These are phyloP conservation scores for Trichacis sp. DNA, from an alignment of 2,888 invertebrate species.

Conservation along the genomic window DNA sequence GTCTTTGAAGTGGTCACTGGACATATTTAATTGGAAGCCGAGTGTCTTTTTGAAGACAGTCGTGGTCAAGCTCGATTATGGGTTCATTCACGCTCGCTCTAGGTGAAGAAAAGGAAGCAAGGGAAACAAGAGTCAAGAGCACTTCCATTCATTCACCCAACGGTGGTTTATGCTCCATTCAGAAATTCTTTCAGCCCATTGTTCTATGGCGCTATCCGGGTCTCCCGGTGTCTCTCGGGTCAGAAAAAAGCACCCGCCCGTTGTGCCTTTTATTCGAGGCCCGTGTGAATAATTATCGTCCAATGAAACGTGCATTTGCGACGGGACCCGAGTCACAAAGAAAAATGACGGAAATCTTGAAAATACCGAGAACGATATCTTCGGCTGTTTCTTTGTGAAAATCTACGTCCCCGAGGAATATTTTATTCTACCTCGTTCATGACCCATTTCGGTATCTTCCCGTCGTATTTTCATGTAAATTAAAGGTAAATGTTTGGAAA, in stretches of 20 bases:
- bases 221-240: constrained; percentile 22
- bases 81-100: constrained; percentile 44
- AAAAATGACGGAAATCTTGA: constrained; percentile 14
- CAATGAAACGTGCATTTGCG: constrained; percentile 20
- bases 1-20: too few species aligned
- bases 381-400: neutral
- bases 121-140: constrained; percentile 38
- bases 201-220: constrained; percentile 30
- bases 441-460: neutral
- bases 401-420: neutral
- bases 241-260: constrained; percentile 20
- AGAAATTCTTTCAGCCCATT: constrained; percentile 42
- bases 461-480: neutral
- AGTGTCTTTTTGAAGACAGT: constrained; percentile 30
- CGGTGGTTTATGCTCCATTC: constrained; percentile 50
- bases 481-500: neutral
- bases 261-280: constrained; percentile 15
- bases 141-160: constrained; percentile 48
- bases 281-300: constrained; percentile 14
- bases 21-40: too few species aligned
- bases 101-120: constrained; percentile 44
- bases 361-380: neutral
- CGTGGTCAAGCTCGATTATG: constrained; percentile 37
- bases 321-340: constrained; percentile 15
- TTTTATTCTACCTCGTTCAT: neutral